phyloP scores from a whole-genome alignment of 2,797 vertebrate genomes.

The Benthosema pterotum region DNA sequence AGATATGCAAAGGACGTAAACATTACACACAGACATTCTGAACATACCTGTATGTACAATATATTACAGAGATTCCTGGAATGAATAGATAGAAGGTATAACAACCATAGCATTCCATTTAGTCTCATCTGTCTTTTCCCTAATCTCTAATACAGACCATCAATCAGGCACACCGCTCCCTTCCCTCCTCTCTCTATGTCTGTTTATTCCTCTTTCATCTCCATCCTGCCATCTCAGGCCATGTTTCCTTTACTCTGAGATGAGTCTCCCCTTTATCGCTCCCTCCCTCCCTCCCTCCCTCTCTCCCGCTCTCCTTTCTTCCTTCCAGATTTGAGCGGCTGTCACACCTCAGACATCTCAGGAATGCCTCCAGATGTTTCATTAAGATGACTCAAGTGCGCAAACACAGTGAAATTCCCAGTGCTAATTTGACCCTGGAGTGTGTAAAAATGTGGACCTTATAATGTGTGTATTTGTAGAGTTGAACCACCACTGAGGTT shows the following conservation, averaged over 20 bases:
- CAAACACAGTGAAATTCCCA: not conserved
- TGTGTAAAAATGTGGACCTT: too few species aligned
- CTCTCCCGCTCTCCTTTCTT: constrained; percentile 41
- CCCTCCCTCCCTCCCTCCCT: constrained; percentile 23
- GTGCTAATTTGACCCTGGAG: too few species aligned
- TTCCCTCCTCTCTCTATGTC: not conserved
- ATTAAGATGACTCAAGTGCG: constrained; percentile 50
- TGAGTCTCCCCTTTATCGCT: constrained; percentile 28
- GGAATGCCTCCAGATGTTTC: constrained; percentile 77
- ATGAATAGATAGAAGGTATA: constrained; percentile 3
- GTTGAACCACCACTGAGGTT: too few species aligned
- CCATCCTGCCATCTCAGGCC: constrained; percentile 1
- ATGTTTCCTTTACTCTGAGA: too few species aligned
- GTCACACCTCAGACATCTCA: constrained; percentile 66
- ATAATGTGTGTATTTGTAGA: too few species aligned
- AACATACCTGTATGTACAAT: too few species aligned
- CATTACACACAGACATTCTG: too few species aligned
- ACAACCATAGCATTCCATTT: not conserved
- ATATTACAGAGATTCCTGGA: too few species aligned
- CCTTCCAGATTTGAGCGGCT: constrained; percentile 58
- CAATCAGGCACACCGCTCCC: not conserved
- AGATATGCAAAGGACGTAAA: too few species aligned
- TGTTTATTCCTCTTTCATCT: not conserved
- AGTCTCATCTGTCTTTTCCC: constrained; percentile 4
- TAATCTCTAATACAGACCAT: constrained; percentile 1